Evolutionary conservation across 2,797 vertebrate genomes (phyloP), one percentile per base, ranked within the genome.

Genomic region (Falco biarmicus): DNA sequence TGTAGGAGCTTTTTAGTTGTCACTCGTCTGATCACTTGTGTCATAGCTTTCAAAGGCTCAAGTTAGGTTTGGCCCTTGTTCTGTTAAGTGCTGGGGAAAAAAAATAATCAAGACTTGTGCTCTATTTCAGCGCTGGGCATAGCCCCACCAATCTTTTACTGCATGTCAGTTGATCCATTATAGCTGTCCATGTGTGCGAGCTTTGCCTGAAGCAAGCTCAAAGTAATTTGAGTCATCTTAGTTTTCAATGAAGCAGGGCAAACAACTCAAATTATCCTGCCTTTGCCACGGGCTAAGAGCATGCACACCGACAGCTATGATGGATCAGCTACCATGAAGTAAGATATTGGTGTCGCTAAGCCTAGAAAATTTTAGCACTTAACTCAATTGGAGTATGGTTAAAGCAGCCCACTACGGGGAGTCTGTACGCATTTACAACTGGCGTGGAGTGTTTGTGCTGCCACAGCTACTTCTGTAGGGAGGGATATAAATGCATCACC

Each of bases 191-290:
- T 93, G 78, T 84, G 56, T 26, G 64, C 0, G 11, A 95, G 78
- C 84, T 91, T 92, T 0, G 47, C 93, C 93, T 66, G 75, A 61
- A 91, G 93, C 93, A 79, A 73, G 79, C 73, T 79, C 81, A 85
- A 83, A 95, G 93, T 91, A 77, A 95, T 95, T 95, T 94, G 87
- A 95, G 82, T 94, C 93, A 84, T 95, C 95, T 88, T 88, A 69
- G 83, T 93, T 93, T 95, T 95, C 94, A 88, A 19, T 85, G 94
- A 95, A 97, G 93, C 91, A 83, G 73, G 85, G 68, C 94, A 91
- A 93, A 97, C 94, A 94, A 64, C 87, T 91, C 85, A 74, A 89
- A 89, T 93, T 85, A 85, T 95, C 31, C 76, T 94, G 87, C 57
- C 71, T 95, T 85, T 94, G 94, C 94, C 79, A 80, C 0, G 2